phyloP scores from a whole-genome alignment of 2,888 invertebrate species.

The Meganola albula region DNA sequence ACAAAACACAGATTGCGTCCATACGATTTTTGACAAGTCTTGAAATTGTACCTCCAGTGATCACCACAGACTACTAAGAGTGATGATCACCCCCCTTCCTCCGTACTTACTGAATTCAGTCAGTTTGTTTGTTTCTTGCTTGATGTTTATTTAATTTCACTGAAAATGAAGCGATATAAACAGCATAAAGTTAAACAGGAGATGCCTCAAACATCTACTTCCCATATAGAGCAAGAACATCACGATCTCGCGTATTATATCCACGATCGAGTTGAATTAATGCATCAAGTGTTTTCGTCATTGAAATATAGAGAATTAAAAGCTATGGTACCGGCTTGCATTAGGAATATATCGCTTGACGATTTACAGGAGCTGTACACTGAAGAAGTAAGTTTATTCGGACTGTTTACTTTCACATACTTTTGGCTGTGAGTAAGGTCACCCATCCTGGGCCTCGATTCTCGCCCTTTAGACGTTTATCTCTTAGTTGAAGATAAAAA shows the following conservation, averaged over 20 bases:
- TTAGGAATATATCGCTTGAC: constrained; percentile 58
- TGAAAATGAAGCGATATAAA: constrained; percentile 25
- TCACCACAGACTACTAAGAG: too few relatives aligned
- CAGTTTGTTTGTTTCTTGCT: too few relatives aligned
- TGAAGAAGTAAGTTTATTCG: constrained; percentile 72
- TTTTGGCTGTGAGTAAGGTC: too few relatives aligned
- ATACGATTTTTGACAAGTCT: too few relatives aligned
- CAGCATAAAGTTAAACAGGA: constrained; percentile 54
- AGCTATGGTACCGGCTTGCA: constrained; percentile 75
- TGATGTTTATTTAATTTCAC: not conserved
- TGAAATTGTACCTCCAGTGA: too few relatives aligned
- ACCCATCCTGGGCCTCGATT: too few relatives aligned
- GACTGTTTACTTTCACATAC: too few relatives aligned
- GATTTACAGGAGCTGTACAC: constrained; percentile 78
- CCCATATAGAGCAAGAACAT: constrained; percentile 43
- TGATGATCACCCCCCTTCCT: too few relatives aligned
- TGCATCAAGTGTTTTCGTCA: constrained; percentile 78
- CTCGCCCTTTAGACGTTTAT: too few relatives aligned
- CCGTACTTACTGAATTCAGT: too few relatives aligned
- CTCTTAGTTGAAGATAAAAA: too few relatives aligned
- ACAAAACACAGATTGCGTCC: too few relatives aligned
- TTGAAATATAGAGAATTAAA: constrained; percentile 76
- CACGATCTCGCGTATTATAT: constrained; percentile 77
- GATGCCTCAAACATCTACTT: constrained; percentile 41
- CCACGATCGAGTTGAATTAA: constrained; percentile 77